A percentile compares a stretch with the other conserved stretches of the same genome.
Evolutionary conservation across 2,113 vertebrate genomes (phyloP).

Genomic region (Neogobius melanostomus): DNA sequence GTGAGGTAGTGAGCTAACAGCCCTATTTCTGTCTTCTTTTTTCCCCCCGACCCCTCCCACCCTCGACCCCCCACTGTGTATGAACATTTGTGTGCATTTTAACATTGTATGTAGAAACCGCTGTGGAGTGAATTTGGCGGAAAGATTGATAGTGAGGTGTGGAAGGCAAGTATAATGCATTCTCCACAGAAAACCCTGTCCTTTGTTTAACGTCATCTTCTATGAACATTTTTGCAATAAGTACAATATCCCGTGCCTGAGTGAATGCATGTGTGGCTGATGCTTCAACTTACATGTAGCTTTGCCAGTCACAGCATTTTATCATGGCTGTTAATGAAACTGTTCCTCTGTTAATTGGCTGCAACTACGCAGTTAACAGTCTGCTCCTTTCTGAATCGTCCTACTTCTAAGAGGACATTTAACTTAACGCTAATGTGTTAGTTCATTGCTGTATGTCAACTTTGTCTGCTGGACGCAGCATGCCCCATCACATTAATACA

Average conservation of each 20-base stretch:
- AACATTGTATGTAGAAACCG: constrained; percentile 88
- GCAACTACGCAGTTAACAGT: constrained; percentile 25
- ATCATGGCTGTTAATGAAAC: constrained; percentile 25
- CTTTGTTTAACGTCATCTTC: constrained; percentile 29
- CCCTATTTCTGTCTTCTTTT: constrained; percentile 79
- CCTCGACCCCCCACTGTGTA: constrained; percentile 40
- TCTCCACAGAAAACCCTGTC: constrained; percentile 27
- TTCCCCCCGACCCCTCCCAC: constrained; percentile 27
- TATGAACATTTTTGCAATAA: constrained; percentile 34
- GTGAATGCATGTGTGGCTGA: constrained; percentile 64
- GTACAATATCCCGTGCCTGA: constrained; percentile 37
- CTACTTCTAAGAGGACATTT: constrained; percentile 18
- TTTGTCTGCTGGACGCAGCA: constrained; percentile 51
- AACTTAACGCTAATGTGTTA: constrained; percentile 29
- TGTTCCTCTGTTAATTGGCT: constrained; percentile 36
- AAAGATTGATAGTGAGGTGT: constrained; percentile 99
- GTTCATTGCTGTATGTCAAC: constrained; percentile 10
- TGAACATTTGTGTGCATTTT: constrained; percentile 46
- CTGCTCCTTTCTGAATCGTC: constrained; percentile 28
- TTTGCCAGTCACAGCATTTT: constrained; percentile 26
- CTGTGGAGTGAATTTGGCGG: constrained; percentile 98
- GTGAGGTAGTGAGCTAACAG: constrained; percentile 81
- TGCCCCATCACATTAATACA: constrained; percentile 53
- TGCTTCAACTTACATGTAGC: constrained; percentile 47
- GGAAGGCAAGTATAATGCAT: constrained; percentile 96